Evolutionary conservation across 1,140 invertebrate species (phyloP).

Genomic region (Neomicropteryx cornuta): DNA sequence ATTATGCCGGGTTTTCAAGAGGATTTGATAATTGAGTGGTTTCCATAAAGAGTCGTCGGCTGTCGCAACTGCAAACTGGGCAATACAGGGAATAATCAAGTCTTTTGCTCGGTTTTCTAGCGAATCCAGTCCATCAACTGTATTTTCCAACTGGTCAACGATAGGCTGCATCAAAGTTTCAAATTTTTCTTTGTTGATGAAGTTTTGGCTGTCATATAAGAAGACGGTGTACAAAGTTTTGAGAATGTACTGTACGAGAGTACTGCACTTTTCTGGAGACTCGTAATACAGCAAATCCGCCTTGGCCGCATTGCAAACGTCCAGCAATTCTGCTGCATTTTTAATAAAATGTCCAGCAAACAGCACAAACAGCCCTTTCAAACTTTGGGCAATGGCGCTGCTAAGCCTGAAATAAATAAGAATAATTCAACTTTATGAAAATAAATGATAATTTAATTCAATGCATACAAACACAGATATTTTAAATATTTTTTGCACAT

Average conservation of each 20-base stretch:
- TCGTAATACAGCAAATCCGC: conserved; percentile 37
- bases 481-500: too few relatives aligned
- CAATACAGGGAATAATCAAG: conserved; percentile 64
- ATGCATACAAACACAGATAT: too few relatives aligned
- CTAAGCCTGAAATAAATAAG: conserved; percentile 52
- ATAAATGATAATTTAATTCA: too few relatives aligned
- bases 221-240: conserved; percentile 69
- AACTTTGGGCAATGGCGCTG: conserved; percentile 61
- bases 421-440: conserved; percentile 3
- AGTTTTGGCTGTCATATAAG: conserved; percentile 68
- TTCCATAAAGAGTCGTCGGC: conserved; percentile 82
- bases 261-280: conserved; percentile 41
- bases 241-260: conserved; percentile 56
- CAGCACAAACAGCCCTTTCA: conserved; percentile 80
- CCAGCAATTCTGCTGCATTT: conserved; percentile 61
- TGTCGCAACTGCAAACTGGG: conserved; percentile 67
- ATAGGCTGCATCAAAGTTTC: conserved; percentile 72
- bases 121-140: conserved; percentile 45
- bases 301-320: conserved; percentile 43
- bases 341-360: conserved; percentile 80
- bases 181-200: conserved; percentile 77
- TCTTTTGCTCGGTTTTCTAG: conserved; percentile 49
- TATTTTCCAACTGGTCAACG: conserved; percentile 83
- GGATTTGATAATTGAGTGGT: conserved; percentile 76
- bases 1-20: conserved; percentile 74